Evolutionary conservation across 2,113 vertebrate species (phyloP).

Genomic region (Pungitius pungitius): DNA sequence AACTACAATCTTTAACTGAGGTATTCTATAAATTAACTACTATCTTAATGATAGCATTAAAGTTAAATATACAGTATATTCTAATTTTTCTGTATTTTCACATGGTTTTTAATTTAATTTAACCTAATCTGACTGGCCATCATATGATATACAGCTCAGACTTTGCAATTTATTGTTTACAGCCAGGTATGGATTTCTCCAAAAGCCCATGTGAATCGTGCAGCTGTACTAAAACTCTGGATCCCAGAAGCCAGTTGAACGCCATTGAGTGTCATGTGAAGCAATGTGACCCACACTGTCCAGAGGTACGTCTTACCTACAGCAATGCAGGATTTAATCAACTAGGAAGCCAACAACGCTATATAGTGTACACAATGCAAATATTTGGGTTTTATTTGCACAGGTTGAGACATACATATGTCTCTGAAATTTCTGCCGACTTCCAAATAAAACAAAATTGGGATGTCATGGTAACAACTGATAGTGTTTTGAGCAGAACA

Average conservation of each 20-base stretch:
- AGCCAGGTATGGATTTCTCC: slow-evolving; percentile 75
- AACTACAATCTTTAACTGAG: not conserved
- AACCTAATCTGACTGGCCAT: not conserved
- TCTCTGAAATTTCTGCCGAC: not conserved
- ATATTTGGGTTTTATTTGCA: not conserved
- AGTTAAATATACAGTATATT: not conserved
- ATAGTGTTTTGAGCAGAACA: not conserved
- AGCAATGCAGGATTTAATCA: not conserved
- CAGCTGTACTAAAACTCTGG: slow-evolving; percentile 65
- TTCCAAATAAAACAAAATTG: not conserved
- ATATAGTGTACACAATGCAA: not conserved
- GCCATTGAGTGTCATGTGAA: slow-evolving; percentile 47
- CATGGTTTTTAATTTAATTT: too few relatives aligned
- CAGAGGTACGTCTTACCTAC: slow-evolving; percentile 41
- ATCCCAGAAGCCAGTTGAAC: slow-evolving; percentile 49
- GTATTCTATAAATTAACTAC: not conserved
- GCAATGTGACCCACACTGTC: slow-evolving; percentile 67
- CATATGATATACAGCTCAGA: not conserved
- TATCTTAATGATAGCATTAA: not conserved
- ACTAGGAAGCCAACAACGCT: not conserved
- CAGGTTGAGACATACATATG: slow-evolving; percentile 9
- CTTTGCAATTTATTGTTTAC: slow-evolving; percentile 13
- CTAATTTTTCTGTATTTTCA: not conserved
- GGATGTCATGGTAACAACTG: not conserved
- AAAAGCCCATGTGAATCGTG: slow-evolving; percentile 68